These are phyloP conservation scores for Xerus inauris DNA, from an alignment of 2,113 vertebrate species.

Conservation along the genomic window DNA sequence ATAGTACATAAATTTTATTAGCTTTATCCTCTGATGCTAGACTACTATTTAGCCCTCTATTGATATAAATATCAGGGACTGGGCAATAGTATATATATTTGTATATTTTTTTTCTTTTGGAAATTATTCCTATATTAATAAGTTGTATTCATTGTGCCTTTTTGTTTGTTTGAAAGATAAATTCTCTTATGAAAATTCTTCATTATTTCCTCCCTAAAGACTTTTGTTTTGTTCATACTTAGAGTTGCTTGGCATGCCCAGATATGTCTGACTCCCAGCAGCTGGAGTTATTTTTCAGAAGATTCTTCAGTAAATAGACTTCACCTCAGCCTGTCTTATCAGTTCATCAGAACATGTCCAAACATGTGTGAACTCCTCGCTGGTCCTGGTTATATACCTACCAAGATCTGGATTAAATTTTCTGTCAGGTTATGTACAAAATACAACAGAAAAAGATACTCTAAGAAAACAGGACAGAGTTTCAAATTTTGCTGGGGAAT, in stretches of 20 bases:
- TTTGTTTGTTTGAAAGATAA: neutral
- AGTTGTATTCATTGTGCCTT: neutral
- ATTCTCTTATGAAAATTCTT: neutral
- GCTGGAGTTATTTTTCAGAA: slow-evolving; percentile 21
- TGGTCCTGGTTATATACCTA: neutral
- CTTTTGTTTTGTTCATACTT: slow-evolving; percentile 5
- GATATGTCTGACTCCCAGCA: slow-evolving; percentile 13
- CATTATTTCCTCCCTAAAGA: neutral
- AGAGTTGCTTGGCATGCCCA: slow-evolving; percentile 7
- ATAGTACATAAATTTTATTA: neutral
- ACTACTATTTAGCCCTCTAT: neutral
- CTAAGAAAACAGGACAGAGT: neutral
- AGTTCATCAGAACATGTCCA: slow-evolving; percentile 45
- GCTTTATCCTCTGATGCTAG: neutral
- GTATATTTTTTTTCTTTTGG: neutral
- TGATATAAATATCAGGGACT: neutral
- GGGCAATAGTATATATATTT: neutral
- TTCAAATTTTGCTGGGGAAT: neutral
- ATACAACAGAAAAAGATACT: slow-evolving; percentile 5
- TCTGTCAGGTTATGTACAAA: neutral
- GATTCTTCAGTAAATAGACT: slow-evolving; percentile 25
- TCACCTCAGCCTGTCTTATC: neutral
- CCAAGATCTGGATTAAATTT: neutral
- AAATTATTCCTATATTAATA: neutral
- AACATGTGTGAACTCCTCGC: slow-evolving; percentile 10